Base-by-base conservation (phyloP, 2,888 invertebrate species). In the Perithous albicinctus region DNA sequence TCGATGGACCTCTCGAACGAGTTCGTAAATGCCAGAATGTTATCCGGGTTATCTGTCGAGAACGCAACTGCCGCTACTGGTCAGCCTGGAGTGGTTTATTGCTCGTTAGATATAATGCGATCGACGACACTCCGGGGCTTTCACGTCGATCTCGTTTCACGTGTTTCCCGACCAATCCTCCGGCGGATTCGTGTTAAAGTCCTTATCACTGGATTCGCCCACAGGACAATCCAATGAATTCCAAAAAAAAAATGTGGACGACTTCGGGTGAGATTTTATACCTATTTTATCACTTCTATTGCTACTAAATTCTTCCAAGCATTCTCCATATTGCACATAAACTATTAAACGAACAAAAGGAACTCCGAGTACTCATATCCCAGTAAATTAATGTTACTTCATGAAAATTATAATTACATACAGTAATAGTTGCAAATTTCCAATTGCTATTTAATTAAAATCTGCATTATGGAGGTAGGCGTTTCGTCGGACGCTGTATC, bases 81-180 rank as follows among this genome's bases (percentile, higher is more conserved):
- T 75, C 78, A 67, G 74, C 75, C 64, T 18, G n/a, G 41, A 78
- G 70, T 82, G 78, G 78, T 78, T 78, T 78, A 78, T 75, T 75
- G 74, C 82, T 75, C 78, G 82, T 82, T 72, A 82, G 66, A 82
- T 78, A 64, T 78, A 78, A 82, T 75, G 70, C 82, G 78, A 78
- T 78, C 59, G 75, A 82, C 59, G 70, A 78, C 69, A 72, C 82
- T 56, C 78, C 35, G 46, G 74, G 74, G 78, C 29, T 81, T 81
- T 67, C 61, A 32, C 46, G 76, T 61, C 67, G 69, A 75, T 82
- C 32, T 46, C 35, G 41, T 75, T 70, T 78, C 69, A 43, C 73
- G n/a, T 29, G 54, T 73, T 18, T 41, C n/a, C 69, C 56, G 56
- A 7, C 15, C 70, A 51, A 63, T 35, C 46, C 46, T 66, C 41